Percentiles rank a stretch among this genome's conserved stretches.
Evolutionary conservation across 1,140 invertebrate species (phyloP).

Genomic region (Cydia amplana): DNA sequence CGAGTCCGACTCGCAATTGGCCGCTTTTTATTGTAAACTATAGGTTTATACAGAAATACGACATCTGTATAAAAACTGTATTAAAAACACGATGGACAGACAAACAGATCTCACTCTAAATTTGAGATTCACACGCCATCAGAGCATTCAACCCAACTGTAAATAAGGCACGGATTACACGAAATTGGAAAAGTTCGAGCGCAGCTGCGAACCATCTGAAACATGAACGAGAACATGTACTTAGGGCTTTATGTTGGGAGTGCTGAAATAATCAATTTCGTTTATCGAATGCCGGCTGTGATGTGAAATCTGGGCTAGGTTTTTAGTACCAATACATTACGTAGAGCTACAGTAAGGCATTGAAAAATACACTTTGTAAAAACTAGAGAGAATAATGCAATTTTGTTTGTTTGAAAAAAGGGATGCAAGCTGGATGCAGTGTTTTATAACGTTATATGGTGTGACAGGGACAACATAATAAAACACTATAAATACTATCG

Average conservation of each 20-base stretch:
- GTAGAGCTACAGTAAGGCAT: no score
- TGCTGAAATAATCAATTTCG: neutral
- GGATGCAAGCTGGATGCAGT: no score
- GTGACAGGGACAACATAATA: no score
- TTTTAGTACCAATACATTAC: slow-evolving; percentile 1
- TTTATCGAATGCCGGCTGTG: slow-evolving; percentile 12
- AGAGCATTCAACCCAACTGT: slow-evolving; percentile 1
- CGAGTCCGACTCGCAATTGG: no score
- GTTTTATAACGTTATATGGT: no score
- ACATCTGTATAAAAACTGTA: neutral
- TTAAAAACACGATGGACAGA: neutral
- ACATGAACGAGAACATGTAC: neutral
- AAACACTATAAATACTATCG: no score
- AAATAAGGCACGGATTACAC: neutral
- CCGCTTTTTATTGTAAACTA: no score
- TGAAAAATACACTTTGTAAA: neutral
- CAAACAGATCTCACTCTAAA: neutral
- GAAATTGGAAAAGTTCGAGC: slow-evolving; percentile 6
- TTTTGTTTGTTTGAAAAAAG: no score
- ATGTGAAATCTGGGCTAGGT: slow-evolving; percentile 6
- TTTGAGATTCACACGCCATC: neutral
- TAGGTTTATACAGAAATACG: neutral
- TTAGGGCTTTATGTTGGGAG: neutral
- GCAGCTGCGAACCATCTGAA: neutral
- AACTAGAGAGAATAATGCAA: neutral